A percentile compares a stretch with the other conserved stretches of the same genome.
Conservation (phyloP, 2,797 vertebrate genomes). For the Nothura maculosa region DNA sequence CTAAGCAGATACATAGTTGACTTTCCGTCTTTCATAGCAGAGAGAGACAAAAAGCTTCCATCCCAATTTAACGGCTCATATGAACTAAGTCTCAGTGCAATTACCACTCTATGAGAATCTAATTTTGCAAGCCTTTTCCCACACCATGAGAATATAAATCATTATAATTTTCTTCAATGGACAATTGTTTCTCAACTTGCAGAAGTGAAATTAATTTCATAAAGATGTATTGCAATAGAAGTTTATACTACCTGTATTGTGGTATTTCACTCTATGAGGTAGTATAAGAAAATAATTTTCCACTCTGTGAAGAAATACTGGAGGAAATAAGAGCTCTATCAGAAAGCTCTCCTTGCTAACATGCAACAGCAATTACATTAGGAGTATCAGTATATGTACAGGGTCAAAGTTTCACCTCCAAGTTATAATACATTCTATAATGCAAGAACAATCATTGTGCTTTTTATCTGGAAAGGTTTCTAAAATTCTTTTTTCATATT, state of each 20-base stretch:
- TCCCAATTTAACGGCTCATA: neutral
- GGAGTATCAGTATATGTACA: neutral
- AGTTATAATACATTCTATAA: neutral
- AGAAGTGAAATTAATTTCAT: conserved; percentile 33
- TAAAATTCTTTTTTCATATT: neutral
- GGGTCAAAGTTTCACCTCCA: neutral
- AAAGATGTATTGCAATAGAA: neutral
- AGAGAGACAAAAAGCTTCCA: neutral
- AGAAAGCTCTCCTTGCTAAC: neutral
- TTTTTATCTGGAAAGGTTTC: neutral
- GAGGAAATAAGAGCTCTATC: neutral
- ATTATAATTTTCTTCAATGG: neutral
- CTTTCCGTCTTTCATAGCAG: neutral
- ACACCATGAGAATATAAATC: neutral
- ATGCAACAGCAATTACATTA: neutral
- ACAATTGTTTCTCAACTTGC: neutral
- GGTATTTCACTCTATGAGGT: neutral
- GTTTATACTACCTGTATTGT: neutral
- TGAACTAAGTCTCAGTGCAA: neutral
- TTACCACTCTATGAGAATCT: neutral
- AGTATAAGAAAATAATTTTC: neutral
- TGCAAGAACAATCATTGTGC: neutral
- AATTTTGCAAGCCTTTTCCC: neutral
- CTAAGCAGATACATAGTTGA: neutral
- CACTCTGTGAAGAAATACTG: conserved; percentile 7